These are phyloP conservation scores for Microcaecilia unicolor DNA, from an alignment of 2,797 vertebrate genomes.

Conservation along the genomic window DNA sequence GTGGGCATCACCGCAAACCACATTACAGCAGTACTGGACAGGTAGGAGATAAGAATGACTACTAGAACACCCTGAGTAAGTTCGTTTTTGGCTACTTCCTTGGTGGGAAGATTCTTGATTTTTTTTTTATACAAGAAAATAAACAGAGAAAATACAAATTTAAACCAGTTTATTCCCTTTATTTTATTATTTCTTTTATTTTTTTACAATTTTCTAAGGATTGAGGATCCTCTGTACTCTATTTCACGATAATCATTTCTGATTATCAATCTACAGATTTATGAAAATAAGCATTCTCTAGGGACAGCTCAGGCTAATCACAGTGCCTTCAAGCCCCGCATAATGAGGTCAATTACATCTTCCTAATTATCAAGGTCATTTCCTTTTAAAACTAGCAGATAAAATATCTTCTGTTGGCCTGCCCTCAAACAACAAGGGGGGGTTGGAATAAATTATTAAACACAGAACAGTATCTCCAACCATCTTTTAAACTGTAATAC, in stretches of 20 bases:
- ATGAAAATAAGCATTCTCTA: background rate
- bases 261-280: background rate
- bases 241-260: background rate
- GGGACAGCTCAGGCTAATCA: background rate
- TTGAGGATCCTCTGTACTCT: background rate
- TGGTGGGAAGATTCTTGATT: too few relatives aligned
- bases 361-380: slow-evolving; percentile 29
- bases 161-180: too few relatives aligned
- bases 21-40: too few relatives aligned
- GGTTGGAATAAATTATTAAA: slow-evolving; percentile 30
- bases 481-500: slow-evolving; percentile 37
- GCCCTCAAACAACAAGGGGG: slow-evolving; percentile 8
- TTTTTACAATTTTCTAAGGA: background rate
- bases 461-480: slow-evolving; percentile 37
- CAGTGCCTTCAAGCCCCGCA: slow-evolving; percentile 2
- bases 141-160: too few relatives aligned
- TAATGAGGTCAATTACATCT: slow-evolving; percentile 11
- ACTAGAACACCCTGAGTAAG: too few relatives aligned
- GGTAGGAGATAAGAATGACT: too few relatives aligned
- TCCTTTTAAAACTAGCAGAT: slow-evolving; percentile 32
- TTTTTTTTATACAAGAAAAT: too few relatives aligned
- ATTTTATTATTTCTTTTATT: too few relatives aligned
- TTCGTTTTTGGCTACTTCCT: too few relatives aligned
- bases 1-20: too few relatives aligned
- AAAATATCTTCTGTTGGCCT: slow-evolving; percentile 17